These are phyloP conservation scores for Philereme vetulata DNA, from an alignment of 2,888 invertebrate genomes.

Conservation along the genomic window DNA sequence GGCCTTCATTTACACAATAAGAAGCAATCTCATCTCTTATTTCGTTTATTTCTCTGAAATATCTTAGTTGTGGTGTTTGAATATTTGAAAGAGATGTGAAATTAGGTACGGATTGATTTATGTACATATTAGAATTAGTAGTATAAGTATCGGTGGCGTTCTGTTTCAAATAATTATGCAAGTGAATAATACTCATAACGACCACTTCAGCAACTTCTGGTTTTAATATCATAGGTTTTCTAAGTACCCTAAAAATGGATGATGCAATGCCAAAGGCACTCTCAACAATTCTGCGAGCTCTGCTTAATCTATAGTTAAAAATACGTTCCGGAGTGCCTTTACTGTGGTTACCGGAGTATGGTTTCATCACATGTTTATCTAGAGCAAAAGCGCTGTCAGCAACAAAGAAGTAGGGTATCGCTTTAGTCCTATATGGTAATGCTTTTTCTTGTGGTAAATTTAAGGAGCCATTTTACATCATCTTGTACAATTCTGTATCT, in stretches of 20 bases:
- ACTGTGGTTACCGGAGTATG: conserved; percentile 15
- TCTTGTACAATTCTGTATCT: conserved; percentile 20
- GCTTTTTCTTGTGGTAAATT: conserved; percentile 17
- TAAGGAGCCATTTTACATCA: conserved; percentile 16
- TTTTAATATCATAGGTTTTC: conserved; percentile 23
- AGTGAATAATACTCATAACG: conserved; percentile 18
- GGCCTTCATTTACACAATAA: conserved; percentile 23
- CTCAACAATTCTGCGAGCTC: conserved; percentile 29
- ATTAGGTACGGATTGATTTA: conserved; percentile 21
- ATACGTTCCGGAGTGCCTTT: conserved; percentile 21
- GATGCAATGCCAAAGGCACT: conserved; percentile 36
- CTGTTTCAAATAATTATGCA: conserved; percentile 25
- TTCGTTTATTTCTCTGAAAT: conserved; percentile 16
- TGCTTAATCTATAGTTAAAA: conserved; percentile 25
- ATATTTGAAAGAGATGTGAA: conserved; percentile 17
- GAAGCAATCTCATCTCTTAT: conserved; percentile 21
- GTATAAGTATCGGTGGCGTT: conserved; percentile 17
- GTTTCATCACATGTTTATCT: conserved; percentile 27
- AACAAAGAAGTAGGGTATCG: conserved; percentile 26
- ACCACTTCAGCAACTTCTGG: conserved; percentile 17
- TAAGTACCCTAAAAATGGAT: conserved; percentile 23
- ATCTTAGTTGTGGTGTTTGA: conserved; percentile 1
- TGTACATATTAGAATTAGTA: conserved; percentile 13
- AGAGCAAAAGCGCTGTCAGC: conserved; percentile 23
- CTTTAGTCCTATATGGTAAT: conserved; percentile 22